These are phyloP conservation scores for Microvelia longipes DNA, from an alignment of 1,140 invertebrate species.

Conservation along the genomic window DNA sequence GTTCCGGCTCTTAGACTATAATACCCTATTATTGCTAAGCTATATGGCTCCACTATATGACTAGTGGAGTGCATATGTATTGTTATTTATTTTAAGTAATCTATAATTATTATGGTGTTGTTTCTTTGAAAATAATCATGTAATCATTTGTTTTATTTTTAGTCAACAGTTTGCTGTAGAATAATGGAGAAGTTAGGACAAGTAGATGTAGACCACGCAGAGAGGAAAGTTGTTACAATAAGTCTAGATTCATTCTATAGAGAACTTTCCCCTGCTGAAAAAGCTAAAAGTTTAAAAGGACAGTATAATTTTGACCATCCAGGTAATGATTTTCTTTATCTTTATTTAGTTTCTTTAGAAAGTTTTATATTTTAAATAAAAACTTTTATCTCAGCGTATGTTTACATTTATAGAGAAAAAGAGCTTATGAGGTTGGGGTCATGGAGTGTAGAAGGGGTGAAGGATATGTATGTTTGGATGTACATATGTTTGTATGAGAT, in stretches of 20 bases:
- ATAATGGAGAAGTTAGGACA: constrained; percentile 90
- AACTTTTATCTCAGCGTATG: not conserved
- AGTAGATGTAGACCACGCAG: constrained; percentile 70
- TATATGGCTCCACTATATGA: too few relatives aligned
- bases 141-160: constrained; percentile 22
- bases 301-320: constrained; percentile 98
- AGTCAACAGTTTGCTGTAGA: constrained; percentile 91
- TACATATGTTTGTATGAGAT: too few relatives aligned
- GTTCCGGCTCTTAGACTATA: too few relatives aligned
- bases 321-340: constrained; percentile 29
- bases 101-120: too few relatives aligned
- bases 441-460: too few relatives aligned
- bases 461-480: too few relatives aligned
- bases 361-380: not conserved
- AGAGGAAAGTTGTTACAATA: constrained; percentile 82
- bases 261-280: constrained; percentile 64
- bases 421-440: too few relatives aligned
- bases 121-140: too few relatives aligned
- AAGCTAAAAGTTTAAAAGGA: constrained; percentile 68
- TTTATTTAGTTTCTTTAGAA: not conserved
- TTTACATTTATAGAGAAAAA: too few relatives aligned
- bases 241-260: constrained; percentile 94
- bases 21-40: too few relatives aligned
- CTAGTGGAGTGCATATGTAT: too few relatives aligned
- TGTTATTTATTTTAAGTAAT: too few relatives aligned